Evolutionary conservation across 1,140 invertebrate genomes (phyloP).

Genomic region (Rhagoletis pomonella): DNA sequence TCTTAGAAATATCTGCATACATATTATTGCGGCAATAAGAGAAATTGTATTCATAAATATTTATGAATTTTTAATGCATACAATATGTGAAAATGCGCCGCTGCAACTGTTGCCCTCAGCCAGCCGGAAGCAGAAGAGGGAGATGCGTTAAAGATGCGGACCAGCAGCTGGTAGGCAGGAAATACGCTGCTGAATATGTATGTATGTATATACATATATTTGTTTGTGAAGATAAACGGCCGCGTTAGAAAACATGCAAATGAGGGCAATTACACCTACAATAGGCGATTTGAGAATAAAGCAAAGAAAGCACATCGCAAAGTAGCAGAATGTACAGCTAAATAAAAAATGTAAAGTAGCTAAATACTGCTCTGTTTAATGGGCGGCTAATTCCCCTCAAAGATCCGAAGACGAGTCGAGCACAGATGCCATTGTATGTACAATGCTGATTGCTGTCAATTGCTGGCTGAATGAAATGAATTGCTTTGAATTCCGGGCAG

Average conservation of each 20-base stretch:
- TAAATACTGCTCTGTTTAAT: neutral
- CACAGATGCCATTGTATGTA: neutral
- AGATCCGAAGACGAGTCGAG: neutral
- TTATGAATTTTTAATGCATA: conserved; percentile 39
- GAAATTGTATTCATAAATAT: conserved; percentile 41
- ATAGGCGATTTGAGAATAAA: neutral
- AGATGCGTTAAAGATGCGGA: neutral
- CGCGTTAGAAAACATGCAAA: conserved; percentile 41
- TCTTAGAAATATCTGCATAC: neutral
- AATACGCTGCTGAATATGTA: neutral
- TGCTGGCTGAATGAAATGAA: neutral
- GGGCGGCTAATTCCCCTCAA: conserved; percentile 37
- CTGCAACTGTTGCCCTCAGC: neutral
- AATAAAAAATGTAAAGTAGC: neutral
- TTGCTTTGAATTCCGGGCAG: conserved; percentile 16
- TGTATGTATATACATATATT: neutral
- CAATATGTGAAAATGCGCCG: conserved; percentile 15
- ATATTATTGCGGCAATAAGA: conserved; percentile 31
- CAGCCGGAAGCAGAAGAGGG: conserved; percentile 18
- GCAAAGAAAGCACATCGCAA: neutral
- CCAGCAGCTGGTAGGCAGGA: conserved; percentile 21
- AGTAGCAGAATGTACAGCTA: neutral
- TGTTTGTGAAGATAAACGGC: conserved; percentile 8
- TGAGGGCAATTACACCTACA: conserved; percentile 39
- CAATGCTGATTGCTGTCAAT: neutral